A percentile compares a stretch with the other conserved stretches of the same genome.
Conservation (phyloP, 2,888 invertebrate genomes). For the Eudemis profundana region DNA sequence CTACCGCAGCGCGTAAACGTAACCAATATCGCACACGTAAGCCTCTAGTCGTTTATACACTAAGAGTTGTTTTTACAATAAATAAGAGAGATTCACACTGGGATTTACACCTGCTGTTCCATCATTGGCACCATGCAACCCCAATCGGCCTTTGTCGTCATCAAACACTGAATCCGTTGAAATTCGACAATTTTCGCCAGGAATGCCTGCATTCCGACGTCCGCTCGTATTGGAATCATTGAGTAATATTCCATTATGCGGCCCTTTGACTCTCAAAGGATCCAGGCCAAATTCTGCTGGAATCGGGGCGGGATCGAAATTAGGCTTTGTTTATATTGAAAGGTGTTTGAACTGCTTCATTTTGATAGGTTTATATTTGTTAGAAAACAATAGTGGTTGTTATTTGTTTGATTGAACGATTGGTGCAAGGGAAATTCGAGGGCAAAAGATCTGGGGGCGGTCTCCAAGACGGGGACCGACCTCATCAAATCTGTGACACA, state of each 20-base stretch:
- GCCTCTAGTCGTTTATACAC: no score
- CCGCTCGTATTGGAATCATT: neutral
- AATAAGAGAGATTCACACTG: neutral
- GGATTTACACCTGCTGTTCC: neutral
- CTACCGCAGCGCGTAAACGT: no score
- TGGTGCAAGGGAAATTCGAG: no score
- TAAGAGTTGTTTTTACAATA: no score
- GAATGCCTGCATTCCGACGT: neutral
- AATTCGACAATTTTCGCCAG: neutral
- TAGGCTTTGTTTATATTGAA: neutral
- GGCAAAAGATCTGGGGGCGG: no score
- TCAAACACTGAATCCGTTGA: neutral
- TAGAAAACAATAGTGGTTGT: neutral
- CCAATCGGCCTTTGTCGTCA: neutral
- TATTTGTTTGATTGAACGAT: no score
- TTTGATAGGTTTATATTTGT: neutral
- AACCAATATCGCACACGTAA: no score
- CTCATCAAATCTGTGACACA: no score
- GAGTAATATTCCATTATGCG: neutral
- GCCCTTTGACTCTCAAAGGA: constrained; percentile 1
- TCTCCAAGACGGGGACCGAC: no score
- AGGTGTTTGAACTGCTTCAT: neutral
- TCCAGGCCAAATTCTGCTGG: constrained; percentile 6
- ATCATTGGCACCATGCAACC: neutral
- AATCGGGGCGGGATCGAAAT: neutral